Percentiles rank a stretch among this genome's conserved stretches.
These are phyloP conservation scores for Aspidiotus rigidus DNA, from an alignment of 2,888 invertebrate species.

Conservation along the genomic window DNA sequence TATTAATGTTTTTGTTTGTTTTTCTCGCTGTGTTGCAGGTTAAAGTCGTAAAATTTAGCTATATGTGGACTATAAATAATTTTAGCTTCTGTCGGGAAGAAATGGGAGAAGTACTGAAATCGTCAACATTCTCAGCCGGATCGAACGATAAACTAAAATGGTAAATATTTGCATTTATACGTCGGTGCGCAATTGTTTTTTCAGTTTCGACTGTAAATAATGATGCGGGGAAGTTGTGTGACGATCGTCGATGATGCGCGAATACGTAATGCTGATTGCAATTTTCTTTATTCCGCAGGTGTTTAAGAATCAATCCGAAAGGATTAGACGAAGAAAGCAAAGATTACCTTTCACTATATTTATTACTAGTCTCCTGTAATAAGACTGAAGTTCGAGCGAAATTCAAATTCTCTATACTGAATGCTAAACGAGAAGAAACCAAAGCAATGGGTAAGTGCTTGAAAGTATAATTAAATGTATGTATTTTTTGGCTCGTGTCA, in stretches of 20 bases:
- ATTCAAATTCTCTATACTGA: conserved; percentile 99
- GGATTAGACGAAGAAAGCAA: conserved; percentile 99
- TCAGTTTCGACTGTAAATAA: neutral
- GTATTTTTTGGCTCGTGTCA: too few relatives aligned
- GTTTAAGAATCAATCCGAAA: conserved; percentile 98
- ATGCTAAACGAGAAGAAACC: conserved; percentile 99
- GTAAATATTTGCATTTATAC: conserved; percentile 48
- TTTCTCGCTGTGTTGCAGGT: conserved; percentile 56
- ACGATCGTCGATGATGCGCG: neutral
- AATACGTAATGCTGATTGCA: too few relatives aligned
- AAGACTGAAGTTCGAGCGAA: conserved; percentile 99
- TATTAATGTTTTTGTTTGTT: conserved; percentile 11
- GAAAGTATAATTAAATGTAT: too few relatives aligned
- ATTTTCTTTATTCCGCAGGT: conserved; percentile 51
- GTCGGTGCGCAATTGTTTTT: conserved; percentile 11
- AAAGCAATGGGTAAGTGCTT: conserved; percentile 85
- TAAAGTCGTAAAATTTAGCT: conserved; percentile 99
- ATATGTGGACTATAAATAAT: conserved; percentile 99
- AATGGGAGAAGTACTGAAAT: conserved; percentile 99
- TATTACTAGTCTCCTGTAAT: conserved; percentile 98
- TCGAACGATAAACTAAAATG: conserved; percentile 99
- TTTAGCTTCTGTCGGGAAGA: conserved; percentile 99
- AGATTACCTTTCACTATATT: conserved; percentile 97
- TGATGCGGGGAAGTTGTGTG: neutral
- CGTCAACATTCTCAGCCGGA: conserved; percentile 98